Evolutionary conservation across 2,888 invertebrate species (phyloP), one percentile per base, ranked within the genome.

Genomic region (Pedicia rivosa): DNA sequence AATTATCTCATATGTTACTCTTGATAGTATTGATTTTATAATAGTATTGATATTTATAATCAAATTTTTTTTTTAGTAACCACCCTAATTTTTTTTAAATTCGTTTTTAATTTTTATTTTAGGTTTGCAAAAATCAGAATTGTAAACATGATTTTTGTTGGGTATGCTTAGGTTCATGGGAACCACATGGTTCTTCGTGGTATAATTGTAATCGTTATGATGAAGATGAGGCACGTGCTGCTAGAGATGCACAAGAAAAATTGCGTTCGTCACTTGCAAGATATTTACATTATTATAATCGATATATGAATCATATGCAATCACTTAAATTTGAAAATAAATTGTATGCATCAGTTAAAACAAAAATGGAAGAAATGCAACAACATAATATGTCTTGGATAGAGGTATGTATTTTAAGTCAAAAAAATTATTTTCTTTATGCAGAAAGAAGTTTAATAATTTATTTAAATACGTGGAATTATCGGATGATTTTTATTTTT

Each of bases 381-480:
- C 91, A 92, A 57, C 91, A 92, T 61, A 92, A 91, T 59, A 95
- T 97, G 94, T 92, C 92, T 47, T 98, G 97, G 97, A 97, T 97
- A 53, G 97, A 98, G 74, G 82, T 80, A 48, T 29, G 17, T 17
- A 9, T 7, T 22, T 22, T 19, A 20, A 15, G 29, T 6, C n/a
- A 17, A 31, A 17, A 17, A 9, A 16, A 14, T 10, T 29, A 31
- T 19, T 16, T 31, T 31, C 6, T n/a, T 7, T 24, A 12, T 17
- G 35, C n/a, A n/a, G 10, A 8, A 17, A 9, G 8, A 16, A 10
- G 15, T 37, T 2, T 6, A 10, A 10, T 22, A 29, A 7, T 24
- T 16, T 26, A 19, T 31, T 31, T 20, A n/a, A n/a, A n/a, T n/a
- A n/a, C n/a, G n/a, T n/a, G n/a, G n/a, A n/a, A n/a, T n/a, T n/a